Evolutionary conservation across 2,888 invertebrate genomes (phyloP), one percentile per base, ranked within the genome.

Genomic region (Melipona beecheii): DNA sequence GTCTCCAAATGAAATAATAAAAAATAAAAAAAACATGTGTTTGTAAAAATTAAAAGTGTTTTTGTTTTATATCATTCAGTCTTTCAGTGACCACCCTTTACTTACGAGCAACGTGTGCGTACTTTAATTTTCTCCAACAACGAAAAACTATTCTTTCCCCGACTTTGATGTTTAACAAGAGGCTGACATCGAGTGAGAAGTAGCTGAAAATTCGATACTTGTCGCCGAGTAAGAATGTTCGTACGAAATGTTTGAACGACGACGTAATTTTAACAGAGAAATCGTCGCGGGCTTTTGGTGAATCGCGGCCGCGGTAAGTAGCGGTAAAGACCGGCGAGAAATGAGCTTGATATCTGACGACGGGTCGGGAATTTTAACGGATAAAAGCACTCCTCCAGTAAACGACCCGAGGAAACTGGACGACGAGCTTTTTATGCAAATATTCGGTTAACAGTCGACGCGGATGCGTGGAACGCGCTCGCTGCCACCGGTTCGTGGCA

Each of bases 341-440:
- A 73, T 27, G 83, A 50, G 58, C 17, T 52, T n/a, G 58, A 72
- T 43, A 56, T 69, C 54, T 54, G 43, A n/a, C 36, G n/a, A 24
- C 49, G 52, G 54, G 68, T 72, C 54, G 65, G 74, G 82, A 87
- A 87, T 87, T 65, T 82, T 77, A 74, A 76, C 71, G 68, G 85
- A 85, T 85, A 73, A 87, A 81, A n/a, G 62, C 60, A 72, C 69
- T 69, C 52, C 60, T 68, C 50, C 58, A 54, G 19, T 74, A 77
- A 80, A 62, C 58, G 81, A 78, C 60, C 36, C 65, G 43, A 24
- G 27, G 64, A 43, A 70, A 83, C 72, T 76, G 71, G 60, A 31
- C 62, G 69, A 78, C 69, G 60, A 19, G 66, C 70, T 56, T 77
- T 78, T 86, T 77, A 87, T 79, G 86, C 76, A 88, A 85, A 84